Percentiles rank a stretch among this genome's conserved stretches.
These are phyloP conservation scores for Lasioglossum albipes DNA, from an alignment of 1,140 invertebrate genomes.

Conservation along the genomic window DNA sequence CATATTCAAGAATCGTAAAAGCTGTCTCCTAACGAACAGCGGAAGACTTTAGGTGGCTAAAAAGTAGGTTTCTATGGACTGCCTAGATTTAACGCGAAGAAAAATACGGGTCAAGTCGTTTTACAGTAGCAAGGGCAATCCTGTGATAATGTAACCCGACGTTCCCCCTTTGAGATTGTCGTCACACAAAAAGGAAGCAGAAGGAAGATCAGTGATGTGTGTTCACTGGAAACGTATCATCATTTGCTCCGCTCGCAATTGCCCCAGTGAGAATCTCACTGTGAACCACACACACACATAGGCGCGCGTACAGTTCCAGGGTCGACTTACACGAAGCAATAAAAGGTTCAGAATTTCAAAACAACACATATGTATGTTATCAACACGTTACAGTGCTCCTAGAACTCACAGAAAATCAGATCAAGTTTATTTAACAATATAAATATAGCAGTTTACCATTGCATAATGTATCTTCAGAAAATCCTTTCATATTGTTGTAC, in stretches of 20 bases:
- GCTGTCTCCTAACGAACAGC: neutral
- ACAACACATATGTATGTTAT: neutral
- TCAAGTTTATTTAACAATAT: no score
- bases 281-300: neutral
- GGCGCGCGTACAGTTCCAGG: slow-evolving; percentile 19
- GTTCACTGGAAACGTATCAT: slow-evolving; percentile 31
- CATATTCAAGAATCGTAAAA: no score
- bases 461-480: no score
- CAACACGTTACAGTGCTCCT: no score
- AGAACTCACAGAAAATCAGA: no score
- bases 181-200: neutral
- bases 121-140: slow-evolving; percentile 51
- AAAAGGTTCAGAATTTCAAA: neutral
- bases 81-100: slow-evolving; percentile 13
- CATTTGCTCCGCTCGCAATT: slow-evolving; percentile 39
- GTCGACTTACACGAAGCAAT: slow-evolving; percentile 11
- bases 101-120: slow-evolving; percentile 45
- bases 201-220: neutral
- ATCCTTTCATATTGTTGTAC: no score
- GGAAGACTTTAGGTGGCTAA: neutral
- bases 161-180: slow-evolving; percentile 32
- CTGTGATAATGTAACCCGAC: slow-evolving; percentile 46
- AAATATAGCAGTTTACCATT: no score
- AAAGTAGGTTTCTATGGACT: slow-evolving; percentile 17
- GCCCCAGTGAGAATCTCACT: slow-evolving; percentile 35